Evolutionary conservation across 1,140 invertebrate species (phyloP), one percentile per base, ranked within the genome.

Genomic region (Tetramorium parvispinum): DNA sequence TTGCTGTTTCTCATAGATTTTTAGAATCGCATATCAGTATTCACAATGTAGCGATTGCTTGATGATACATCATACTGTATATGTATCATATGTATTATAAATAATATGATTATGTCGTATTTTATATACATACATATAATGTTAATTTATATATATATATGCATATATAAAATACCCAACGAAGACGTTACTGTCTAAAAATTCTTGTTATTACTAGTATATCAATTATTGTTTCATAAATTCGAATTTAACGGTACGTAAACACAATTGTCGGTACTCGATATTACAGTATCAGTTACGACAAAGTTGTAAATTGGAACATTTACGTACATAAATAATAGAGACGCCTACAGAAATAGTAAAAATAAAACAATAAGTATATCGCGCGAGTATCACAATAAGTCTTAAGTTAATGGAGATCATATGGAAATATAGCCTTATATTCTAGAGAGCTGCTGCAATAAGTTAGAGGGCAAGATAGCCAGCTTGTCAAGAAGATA

Each of bases 401-500:
- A 86, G 91, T 93, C 83, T 89, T 91, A 75, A 87, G 32, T 90
- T 93, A 89, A 87, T 37, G 89, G 85, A 94, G 89, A 93, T 92
- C 85, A 68, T 88, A 24, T 73, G 40, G 43, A 86, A 53, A 88
- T 77, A 86, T 85, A 82, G 57, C 59, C 78, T 97, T 96, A 98
- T 94, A 98, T 97, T 94, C 97, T 96, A 90, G 98, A 98, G 87
- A 98, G 95, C 91, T 98, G 97, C 91, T 98, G 97, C 82, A 98
- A 95, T 85, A 98, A 94, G 95, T 98, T 98, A 71, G 97, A 97
- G 40, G 98, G 98, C 92, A 98, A 95, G 85, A 98, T 96, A 73
- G 97, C 98, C 76, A 98, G 94, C 94, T 98, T 98, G 92, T 98
- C 98, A 89, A 98, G 95, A 87, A 98, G 93, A 93, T 98, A 98